A percentile compares a stretch with the other conserved stretches of the same genome.
These are phyloP conservation scores for Arctocebus calabarensis DNA, from an alignment of 2,797 vertebrate species.

Conservation along the genomic window DNA sequence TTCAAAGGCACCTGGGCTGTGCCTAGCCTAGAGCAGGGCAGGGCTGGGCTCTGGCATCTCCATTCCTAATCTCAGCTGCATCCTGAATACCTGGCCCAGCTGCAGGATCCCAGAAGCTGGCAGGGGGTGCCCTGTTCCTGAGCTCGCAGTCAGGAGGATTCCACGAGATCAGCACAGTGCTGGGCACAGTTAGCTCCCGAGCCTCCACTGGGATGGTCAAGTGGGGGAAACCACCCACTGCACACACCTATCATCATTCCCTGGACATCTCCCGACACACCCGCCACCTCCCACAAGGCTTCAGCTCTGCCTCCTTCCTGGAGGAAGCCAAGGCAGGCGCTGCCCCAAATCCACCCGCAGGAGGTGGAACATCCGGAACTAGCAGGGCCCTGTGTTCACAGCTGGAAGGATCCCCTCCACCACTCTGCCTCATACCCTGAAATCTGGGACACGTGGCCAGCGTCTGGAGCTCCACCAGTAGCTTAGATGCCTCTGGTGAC, in stretches of 20 bases:
- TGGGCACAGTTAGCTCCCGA: not conserved
- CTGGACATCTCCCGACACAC: not conserved
- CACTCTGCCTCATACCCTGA: not conserved
- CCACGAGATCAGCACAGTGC: not conserved
- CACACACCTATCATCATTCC: accelerated
- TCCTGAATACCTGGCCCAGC: not conserved
- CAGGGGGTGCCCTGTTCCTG: not conserved
- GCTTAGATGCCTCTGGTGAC: not conserved
- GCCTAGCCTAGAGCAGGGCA: too few species aligned
- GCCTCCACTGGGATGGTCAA: not conserved
- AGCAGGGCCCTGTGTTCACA: not conserved
- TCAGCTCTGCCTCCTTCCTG: not conserved
- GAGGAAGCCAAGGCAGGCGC: not conserved
- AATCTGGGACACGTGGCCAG: not conserved
- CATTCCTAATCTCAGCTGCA: not conserved
- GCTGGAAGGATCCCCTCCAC: not conserved
- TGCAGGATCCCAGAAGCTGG: not conserved
- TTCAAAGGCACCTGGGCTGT: not conserved
- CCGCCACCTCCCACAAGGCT: not conserved
- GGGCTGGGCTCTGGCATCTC: not conserved
- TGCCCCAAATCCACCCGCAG: not conserved
- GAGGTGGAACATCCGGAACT: not conserved
- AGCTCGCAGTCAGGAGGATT: not conserved
- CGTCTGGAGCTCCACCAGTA: not conserved
- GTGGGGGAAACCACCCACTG: accelerated